Evolutionary conservation across 2,113 vertebrate species (phyloP).

Genomic region (Illadopsis cleaveri): DNA sequence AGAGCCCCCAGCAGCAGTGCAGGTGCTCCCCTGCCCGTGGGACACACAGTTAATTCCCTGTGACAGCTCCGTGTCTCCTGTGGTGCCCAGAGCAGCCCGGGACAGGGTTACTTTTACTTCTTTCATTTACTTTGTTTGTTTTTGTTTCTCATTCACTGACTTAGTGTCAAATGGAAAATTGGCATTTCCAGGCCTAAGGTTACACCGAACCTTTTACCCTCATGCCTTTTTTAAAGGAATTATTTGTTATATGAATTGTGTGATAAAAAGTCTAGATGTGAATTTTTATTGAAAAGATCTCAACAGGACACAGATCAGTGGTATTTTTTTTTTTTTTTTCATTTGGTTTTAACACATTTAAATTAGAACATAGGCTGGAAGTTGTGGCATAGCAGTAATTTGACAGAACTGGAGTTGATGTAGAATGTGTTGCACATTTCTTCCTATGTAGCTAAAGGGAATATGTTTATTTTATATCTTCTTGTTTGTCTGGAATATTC

Average conservation of each 20-base stretch:
- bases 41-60: no score
- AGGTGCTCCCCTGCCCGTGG: neutral
- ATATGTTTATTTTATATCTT: neutral
- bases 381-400: neutral
- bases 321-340: neutral
- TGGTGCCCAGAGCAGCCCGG: no score
- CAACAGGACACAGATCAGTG: neutral
- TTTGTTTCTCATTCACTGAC: neutral
- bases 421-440: neutral
- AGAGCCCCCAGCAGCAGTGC: neutral
- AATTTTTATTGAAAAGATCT: neutral
- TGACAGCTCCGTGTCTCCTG: rapidly evolving
- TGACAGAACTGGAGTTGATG: neutral
- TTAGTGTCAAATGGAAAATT: neutral
- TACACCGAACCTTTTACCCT: neutral
- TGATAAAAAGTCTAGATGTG: neutral
- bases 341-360: neutral
- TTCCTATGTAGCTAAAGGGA: neutral
- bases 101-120: neutral
- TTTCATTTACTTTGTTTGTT: neutral
- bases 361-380: neutral
- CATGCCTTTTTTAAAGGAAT: neutral
- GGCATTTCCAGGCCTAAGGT: neutral
- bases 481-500: neutral
- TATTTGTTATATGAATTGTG: neutral